Conservation (phyloP, 2,888 invertebrate genomes). For the Herminia tarsipennalis region DNA sequence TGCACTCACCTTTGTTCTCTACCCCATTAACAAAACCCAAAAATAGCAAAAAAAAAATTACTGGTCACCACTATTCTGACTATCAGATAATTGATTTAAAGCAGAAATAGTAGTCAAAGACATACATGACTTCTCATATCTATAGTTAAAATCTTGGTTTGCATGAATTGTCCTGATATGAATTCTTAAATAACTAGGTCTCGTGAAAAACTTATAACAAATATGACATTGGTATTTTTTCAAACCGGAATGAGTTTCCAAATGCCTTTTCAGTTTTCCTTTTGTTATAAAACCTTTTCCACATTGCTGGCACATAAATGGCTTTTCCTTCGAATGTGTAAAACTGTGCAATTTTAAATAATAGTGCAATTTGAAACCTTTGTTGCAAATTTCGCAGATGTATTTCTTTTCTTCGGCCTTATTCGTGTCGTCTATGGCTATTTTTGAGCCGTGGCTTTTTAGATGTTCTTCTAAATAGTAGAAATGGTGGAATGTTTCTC, state of each 20-base stretch:
- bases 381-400: constrained; percentile 69
- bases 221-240: constrained; percentile 80
- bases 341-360: constrained; percentile 76
- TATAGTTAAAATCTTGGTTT: constrained; percentile 65
- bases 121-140: constrained; percentile 17
- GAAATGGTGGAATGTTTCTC: constrained; percentile 77
- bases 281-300: constrained; percentile 78
- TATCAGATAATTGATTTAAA: constrained; percentile 8
- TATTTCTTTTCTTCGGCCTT: constrained; percentile 69
- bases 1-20: no score
- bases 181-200: constrained; percentile 73
- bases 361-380: constrained; percentile 75
- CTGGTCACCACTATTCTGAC: constrained; percentile 17
- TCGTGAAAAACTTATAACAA: constrained; percentile 77
- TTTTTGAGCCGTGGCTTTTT: constrained; percentile 72
- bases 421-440: constrained; percentile 63
- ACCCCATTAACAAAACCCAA: no score
- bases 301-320: constrained; percentile 77
- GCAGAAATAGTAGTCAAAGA: constrained; percentile 6
- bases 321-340: constrained; percentile 78
- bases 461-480: constrained; percentile 76
- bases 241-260: constrained; percentile 73
- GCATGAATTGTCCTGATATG: constrained; percentile 78
- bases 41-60: no score
- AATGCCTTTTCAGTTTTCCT: constrained; percentile 73